Conservation (phyloP, 2,888 invertebrate genomes). For the Ditula angustiorana region DNA sequence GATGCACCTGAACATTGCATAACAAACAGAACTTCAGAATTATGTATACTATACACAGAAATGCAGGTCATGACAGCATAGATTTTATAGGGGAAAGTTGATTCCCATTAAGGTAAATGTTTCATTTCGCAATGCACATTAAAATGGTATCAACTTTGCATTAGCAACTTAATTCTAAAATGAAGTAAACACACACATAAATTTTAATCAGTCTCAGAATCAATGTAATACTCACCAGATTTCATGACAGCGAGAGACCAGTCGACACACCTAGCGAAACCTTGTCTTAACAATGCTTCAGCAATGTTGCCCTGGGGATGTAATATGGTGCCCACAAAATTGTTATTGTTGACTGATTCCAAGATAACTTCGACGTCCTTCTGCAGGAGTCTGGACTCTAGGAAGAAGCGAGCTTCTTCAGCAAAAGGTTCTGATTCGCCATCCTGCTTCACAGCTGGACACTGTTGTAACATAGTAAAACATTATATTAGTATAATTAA, state of each 20-base stretch:
- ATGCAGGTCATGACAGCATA: no score
- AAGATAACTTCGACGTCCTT: conserved; percentile 95
- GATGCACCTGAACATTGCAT: conserved; percentile 88
- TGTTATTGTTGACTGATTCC: conserved; percentile 96
- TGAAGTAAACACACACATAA: neutral
- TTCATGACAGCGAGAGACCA: conserved; percentile 82
- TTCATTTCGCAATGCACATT: conserved; percentile 30
- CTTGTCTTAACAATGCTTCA: conserved; percentile 94
- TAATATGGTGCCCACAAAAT: conserved; percentile 96
- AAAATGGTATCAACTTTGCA: conserved; percentile 6
- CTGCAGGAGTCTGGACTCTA: conserved; percentile 96
- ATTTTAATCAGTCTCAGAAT: neutral
- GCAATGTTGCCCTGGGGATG: conserved; percentile 98
- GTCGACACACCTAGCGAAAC: conserved; percentile 93
- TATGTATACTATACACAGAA: no score
- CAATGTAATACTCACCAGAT: conserved; percentile 60
- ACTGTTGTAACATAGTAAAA: conserved; percentile 69
- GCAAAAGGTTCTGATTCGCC: conserved; percentile 88
- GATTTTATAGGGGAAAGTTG: no score
- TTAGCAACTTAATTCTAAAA: neutral
- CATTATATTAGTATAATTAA: conserved; percentile 5
- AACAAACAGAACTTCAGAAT: no score
- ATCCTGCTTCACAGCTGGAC: conserved; percentile 93
- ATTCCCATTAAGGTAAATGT: no score
- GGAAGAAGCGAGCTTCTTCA: conserved; percentile 97